Evolutionary conservation across 2,797 vertebrate genomes (phyloP).

Genomic region (Tauraco hartlaubi): DNA sequence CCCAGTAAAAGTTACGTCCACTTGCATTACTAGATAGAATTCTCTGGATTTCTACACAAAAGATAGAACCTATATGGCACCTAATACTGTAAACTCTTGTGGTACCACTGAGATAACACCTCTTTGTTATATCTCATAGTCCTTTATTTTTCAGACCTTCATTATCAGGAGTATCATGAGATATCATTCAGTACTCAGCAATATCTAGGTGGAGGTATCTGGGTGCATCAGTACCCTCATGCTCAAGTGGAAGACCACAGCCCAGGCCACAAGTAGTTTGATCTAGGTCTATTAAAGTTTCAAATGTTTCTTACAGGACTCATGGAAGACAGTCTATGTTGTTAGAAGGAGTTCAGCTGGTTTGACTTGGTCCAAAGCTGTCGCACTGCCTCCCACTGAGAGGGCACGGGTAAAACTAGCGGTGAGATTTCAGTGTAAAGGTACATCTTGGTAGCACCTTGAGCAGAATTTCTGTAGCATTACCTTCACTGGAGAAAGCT

Average conservation of each 20-base stretch:
- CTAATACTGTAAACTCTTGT: neutral
- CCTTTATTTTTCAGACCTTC: neutral
- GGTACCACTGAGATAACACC: neutral
- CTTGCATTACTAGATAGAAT: neutral
- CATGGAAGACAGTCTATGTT: accelerated
- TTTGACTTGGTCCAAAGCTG: neutral
- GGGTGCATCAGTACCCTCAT: neutral
- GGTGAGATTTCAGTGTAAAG: neutral
- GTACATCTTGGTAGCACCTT: neutral
- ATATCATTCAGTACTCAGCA: neutral
- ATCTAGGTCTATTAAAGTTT: neutral
- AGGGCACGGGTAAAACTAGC: neutral
- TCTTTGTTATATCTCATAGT: neutral
- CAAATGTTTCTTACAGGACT: neutral
- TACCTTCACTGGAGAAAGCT: neutral
- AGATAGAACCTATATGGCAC: neutral
- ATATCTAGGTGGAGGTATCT: neutral
- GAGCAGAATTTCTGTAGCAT: neutral
- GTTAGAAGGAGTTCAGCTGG: neutral
- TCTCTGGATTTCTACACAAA: neutral
- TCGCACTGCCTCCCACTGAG: neutral
- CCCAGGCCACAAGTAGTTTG: neutral
- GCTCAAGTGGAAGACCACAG: neutral
- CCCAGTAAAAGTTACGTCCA: neutral
- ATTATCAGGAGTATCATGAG: neutral